These are phyloP conservation scores for Ennomos erosarius DNA, from an alignment of 2,888 invertebrate species.

Conservation along the genomic window DNA sequence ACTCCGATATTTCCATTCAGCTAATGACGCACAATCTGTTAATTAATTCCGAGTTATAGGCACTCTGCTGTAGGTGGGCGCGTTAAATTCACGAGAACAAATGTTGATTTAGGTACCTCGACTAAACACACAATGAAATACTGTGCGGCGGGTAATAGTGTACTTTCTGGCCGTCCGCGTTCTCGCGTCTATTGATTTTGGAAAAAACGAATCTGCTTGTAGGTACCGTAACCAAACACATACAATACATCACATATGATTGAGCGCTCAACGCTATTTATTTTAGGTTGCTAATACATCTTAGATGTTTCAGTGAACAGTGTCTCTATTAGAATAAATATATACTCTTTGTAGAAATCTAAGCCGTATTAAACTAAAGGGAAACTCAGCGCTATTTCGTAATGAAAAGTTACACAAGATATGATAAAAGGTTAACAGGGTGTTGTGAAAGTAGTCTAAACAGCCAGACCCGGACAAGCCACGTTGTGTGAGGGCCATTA, in stretches of 20 bases:
- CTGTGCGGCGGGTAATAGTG: conserved; percentile 26
- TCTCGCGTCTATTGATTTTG: conserved; percentile 28
- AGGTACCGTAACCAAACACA: conserved; percentile 12
- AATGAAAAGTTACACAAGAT: not conserved
- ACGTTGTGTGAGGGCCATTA: conserved; percentile 41
- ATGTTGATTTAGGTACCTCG: conserved; percentile 39
- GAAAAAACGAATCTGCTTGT: conserved; percentile 24
- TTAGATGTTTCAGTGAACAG: conserved; percentile 24
- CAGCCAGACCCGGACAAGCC: conserved; percentile 14
- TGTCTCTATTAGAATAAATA: conserved; percentile 16
- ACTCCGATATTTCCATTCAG: conserved; percentile 7
- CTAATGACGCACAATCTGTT: conserved; percentile 32
- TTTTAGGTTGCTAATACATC: conserved; percentile 27
- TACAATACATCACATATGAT: conserved; percentile 28
- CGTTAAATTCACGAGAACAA: conserved; percentile 28
- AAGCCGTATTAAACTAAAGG: too few relatives aligned
- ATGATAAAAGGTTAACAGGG: not conserved
- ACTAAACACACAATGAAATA: conserved; percentile 32
- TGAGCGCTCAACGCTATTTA: conserved; percentile 29
- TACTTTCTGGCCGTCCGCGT: conserved; percentile 18
- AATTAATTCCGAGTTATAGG: conserved; percentile 33
- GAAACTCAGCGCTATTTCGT: too few relatives aligned
- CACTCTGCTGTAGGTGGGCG: conserved; percentile 12
- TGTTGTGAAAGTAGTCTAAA: conserved; percentile 11
- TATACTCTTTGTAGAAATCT: conserved; percentile 1